Evolutionary conservation across 2,888 invertebrate species (phyloP).

Genomic region (Meiosimyza decipiens): DNA sequence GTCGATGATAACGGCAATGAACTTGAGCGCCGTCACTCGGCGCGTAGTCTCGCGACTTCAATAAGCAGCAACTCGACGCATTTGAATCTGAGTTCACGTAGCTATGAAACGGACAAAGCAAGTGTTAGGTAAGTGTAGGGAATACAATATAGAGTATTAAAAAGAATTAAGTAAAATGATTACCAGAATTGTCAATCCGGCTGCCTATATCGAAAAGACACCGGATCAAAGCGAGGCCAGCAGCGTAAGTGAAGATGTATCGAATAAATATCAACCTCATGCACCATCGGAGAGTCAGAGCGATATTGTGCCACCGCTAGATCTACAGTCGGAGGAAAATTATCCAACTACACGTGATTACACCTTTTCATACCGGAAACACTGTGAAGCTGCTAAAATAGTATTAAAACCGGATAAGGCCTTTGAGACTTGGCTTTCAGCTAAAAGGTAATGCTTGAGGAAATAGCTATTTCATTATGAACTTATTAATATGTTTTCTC

Average conservation of each 20-base stretch:
- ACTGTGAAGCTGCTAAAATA: slow-evolving; percentile 50
- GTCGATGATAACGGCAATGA: slow-evolving; percentile 50
- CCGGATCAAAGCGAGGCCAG: slow-evolving; percentile 35
- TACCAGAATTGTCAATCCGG: slow-evolving; percentile 51
- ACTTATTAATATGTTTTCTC: background rate
- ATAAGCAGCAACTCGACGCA: slow-evolving; percentile 31
- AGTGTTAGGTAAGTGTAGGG: slow-evolving; percentile 42
- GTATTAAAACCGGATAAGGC: slow-evolving; percentile 54
- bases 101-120: slow-evolving; percentile 40
- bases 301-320: slow-evolving; percentile 54
- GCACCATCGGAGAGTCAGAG: slow-evolving; percentile 43
- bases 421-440: slow-evolving; percentile 59
- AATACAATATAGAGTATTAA: too few relatives aligned
- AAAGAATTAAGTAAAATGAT: too few relatives aligned
- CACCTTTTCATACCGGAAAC: slow-evolving; percentile 50
- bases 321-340: slow-evolving; percentile 53
- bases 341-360: slow-evolving; percentile 49
- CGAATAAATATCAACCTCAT: slow-evolving; percentile 29
- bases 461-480: background rate
- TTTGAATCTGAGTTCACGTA: slow-evolving; percentile 45
- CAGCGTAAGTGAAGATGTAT: slow-evolving; percentile 32
- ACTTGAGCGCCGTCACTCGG: slow-evolving; percentile 46
- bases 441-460: slow-evolving; percentile 51
- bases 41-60: slow-evolving; percentile 39
- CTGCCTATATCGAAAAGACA: slow-evolving; percentile 49